Evolutionary conservation across 2,797 vertebrate genomes (phyloP).

Genomic region (Molothrus ater): DNA sequence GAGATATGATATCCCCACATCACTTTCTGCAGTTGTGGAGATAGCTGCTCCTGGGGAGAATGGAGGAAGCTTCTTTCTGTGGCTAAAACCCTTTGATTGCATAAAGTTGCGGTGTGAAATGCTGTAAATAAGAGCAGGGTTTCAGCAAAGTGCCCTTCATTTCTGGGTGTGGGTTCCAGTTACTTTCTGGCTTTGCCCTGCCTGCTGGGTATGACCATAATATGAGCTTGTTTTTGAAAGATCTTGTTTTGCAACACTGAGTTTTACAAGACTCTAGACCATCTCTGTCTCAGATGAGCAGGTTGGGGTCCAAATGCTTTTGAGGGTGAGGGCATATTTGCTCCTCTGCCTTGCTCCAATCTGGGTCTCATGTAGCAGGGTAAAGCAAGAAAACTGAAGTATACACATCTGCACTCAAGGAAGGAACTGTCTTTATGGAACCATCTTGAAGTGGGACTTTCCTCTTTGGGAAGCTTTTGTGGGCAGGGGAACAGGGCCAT

Average conservation of each 20-base stretch:
- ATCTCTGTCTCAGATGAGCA: not conserved
- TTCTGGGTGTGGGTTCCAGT: slow-evolving; percentile 48
- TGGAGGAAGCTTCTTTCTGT: not conserved
- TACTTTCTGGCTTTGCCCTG: not conserved
- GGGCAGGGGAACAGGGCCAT: not conserved
- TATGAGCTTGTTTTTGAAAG: slow-evolving; percentile 20
- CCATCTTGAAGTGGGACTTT: not conserved
- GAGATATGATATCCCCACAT: not conserved
- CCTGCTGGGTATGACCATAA: not conserved
- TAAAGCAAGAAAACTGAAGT: not conserved
- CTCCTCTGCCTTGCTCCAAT: not conserved
- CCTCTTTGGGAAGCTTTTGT: not conserved
- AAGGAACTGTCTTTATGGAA: not conserved
- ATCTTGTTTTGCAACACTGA: slow-evolving; percentile 19
- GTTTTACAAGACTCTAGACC: not conserved
- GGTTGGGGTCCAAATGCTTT: not conserved
- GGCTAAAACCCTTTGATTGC: slow-evolving; percentile 24
- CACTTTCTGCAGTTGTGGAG: not conserved
- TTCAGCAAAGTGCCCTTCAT: not conserved
- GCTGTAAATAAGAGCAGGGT: slow-evolving; percentile 6
- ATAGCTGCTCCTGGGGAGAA: not conserved
- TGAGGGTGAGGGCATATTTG: too few species aligned
- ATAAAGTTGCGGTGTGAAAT: slow-evolving; percentile 1
- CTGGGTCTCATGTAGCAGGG: not conserved
- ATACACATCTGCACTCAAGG: not conserved